Evolutionary conservation across 2,888 invertebrate species (phyloP), one percentile per base, ranked within the genome.

Genomic region (Chymomyza caudatula): DNA sequence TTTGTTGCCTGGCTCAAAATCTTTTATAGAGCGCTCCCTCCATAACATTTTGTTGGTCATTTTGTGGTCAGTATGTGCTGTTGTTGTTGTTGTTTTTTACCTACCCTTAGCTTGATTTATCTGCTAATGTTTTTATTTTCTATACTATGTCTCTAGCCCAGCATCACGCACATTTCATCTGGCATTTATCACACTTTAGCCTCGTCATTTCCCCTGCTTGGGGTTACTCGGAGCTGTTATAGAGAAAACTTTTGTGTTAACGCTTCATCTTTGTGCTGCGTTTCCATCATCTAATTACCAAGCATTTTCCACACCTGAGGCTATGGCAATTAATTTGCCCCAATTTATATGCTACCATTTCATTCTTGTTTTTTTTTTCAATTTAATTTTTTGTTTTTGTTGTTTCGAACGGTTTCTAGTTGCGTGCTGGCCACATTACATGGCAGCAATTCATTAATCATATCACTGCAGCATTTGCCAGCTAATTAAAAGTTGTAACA

Each of bases 401-500:
- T 11, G 1, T 29, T 37, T 37, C 11, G 29, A 11, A n/a, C n/a
- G 29, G 29, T 37, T 37, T 11, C 29, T 37, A 11, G 29, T 37
- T 11, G 29, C 29, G 29, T 47, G 17, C 59, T 67, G 73, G 60
- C 76, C 74, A 67, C 79, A 78, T 80, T 82, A 80, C 80, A 80
- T 82, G 80, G 75, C 79, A 85, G 71, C 75, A 79, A 82, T 85
- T 82, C 82, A 80, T 80, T 85, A 80, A 80, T 80, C 85, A 80
- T 80, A 80, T 85, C 80, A 75, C 75, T 82, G 75, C 85, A 77
- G 85, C 80, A 85, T 82, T 78, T 67, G 77, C 79, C 74, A 69
- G 73, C 80, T 80, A 80, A 80, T 80, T 80, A 80, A 80, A 80
- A 80, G 83, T 80, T 80, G 29, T 11, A 37, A 37, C 29, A 37